Conservation (phyloP, 2,113 vertebrate species). For the Cyanoliseus patagonus region DNA sequence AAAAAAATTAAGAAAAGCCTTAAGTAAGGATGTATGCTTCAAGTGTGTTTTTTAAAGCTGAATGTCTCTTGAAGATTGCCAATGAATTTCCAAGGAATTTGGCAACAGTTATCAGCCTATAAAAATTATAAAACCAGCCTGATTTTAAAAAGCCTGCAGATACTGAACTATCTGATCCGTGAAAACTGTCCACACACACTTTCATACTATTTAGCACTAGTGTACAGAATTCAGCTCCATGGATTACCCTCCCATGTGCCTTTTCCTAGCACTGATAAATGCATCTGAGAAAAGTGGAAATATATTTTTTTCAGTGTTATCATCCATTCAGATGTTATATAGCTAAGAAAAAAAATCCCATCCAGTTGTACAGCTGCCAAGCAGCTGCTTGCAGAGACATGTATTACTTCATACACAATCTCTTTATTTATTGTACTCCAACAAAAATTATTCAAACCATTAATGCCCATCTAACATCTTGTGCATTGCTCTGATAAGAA, state of each 20-base stretch:
- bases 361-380: not conserved
- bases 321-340: not conserved
- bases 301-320: not conserved
- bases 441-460: not conserved
- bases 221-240: not conserved
- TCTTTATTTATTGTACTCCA: not conserved
- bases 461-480: not conserved
- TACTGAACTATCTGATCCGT: not conserved
- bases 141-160: not conserved
- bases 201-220: not conserved
- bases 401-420: not conserved
- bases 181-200: not conserved
- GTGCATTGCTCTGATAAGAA: not conserved
- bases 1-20: not conserved
- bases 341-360: not conserved
- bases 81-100: slow-evolving; percentile 2
- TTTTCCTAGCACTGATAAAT: not conserved
- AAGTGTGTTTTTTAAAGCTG: not conserved
- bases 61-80: not conserved
- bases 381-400: not conserved
- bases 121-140: not conserved
- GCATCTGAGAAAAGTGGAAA: not conserved
- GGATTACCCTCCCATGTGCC: not conserved
- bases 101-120: not conserved
- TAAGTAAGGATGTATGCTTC: not conserved